Evolutionary conservation across 2,888 invertebrate species (phyloP).

Genomic region (Pelosia muscerda): DNA sequence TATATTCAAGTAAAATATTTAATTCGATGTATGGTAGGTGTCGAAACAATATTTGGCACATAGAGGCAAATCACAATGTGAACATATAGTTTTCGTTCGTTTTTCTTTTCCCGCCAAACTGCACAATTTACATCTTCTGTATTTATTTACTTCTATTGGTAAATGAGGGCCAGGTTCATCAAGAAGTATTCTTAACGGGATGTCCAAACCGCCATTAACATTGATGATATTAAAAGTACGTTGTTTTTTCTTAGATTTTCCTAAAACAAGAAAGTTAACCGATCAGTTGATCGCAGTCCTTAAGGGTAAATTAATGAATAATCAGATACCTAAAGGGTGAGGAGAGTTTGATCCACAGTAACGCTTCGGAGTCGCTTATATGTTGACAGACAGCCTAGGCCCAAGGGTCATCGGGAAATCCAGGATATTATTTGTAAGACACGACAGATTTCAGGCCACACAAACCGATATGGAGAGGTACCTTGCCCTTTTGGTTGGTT

Average conservation of each 20-base stretch:
- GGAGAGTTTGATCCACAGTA: not conserved
- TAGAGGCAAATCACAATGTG: conserved; percentile 6
- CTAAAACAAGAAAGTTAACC: not conserved
- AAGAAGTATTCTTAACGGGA: not conserved
- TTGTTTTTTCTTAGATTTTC: not conserved
- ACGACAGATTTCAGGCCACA: no score
- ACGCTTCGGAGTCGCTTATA: no score
- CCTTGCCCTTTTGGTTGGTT: no score
- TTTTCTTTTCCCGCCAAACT: conserved; percentile 18
- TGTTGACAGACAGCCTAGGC: no score
- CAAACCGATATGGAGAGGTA: no score
- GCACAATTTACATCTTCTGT: conserved; percentile 28
- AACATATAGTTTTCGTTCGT: conserved; percentile 14
- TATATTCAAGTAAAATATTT: not conserved
- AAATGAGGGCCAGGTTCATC: conserved; percentile 6
- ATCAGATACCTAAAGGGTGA: not conserved
- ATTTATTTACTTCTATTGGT: conserved; percentile 25
- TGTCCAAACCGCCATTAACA: not conserved
- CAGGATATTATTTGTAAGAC: no score
- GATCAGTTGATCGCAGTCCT: not conserved
- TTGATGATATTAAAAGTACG: not conserved
- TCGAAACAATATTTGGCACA: conserved; percentile 7
- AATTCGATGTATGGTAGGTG: not conserved
- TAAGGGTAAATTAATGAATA: not conserved
- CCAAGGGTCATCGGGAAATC: no score